A percentile compares a stretch with the other conserved stretches of the same genome.
Evolutionary conservation across 2,113 vertebrate genomes (phyloP).

Genomic region (Indicator indicator): DNA sequence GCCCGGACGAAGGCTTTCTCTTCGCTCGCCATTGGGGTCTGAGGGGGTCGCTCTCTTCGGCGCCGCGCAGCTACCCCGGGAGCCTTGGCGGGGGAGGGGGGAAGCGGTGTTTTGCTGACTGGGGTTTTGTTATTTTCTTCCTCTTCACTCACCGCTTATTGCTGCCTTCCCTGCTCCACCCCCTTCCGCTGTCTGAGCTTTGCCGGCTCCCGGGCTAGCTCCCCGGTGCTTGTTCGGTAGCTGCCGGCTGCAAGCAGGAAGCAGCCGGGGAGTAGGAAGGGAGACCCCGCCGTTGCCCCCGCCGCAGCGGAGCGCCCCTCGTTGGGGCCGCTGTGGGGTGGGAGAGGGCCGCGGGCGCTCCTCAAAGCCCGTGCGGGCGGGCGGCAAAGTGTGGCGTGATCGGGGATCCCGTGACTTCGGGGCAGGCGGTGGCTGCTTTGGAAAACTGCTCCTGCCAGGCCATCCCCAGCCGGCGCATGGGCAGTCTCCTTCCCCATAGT

Average conservation of each 20-base stretch:
- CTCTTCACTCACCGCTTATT: not conserved
- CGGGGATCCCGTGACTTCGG: slow-evolving; percentile 64
- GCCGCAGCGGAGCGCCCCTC: not conserved
- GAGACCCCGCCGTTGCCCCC: not conserved
- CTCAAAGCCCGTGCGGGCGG: not conserved
- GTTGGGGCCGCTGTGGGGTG: not conserved
- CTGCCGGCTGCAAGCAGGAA: not conserved
- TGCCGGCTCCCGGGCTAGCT: not conserved
- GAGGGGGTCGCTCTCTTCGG: not conserved
- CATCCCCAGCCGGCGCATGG: not conserved
- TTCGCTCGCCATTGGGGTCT: too few species aligned
- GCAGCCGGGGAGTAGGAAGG: not conserved
- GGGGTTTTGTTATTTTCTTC: not conserved
- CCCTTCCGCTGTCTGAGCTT: not conserved
- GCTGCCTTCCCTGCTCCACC: not conserved
- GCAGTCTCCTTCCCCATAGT: not conserved
- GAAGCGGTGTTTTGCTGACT: not conserved
- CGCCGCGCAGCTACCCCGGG: not conserved
- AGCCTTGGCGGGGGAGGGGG: not conserved
- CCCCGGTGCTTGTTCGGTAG: not conserved
- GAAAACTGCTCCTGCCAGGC: slow-evolving; percentile 34
- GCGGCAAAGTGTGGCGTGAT: slow-evolving; percentile 2
- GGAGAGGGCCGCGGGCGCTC: not conserved
- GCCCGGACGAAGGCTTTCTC: not conserved
- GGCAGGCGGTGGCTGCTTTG: not conserved